Base-by-base conservation (phyloP, 2,113 vertebrate species). In the Rattus norvegicus region DNA sequence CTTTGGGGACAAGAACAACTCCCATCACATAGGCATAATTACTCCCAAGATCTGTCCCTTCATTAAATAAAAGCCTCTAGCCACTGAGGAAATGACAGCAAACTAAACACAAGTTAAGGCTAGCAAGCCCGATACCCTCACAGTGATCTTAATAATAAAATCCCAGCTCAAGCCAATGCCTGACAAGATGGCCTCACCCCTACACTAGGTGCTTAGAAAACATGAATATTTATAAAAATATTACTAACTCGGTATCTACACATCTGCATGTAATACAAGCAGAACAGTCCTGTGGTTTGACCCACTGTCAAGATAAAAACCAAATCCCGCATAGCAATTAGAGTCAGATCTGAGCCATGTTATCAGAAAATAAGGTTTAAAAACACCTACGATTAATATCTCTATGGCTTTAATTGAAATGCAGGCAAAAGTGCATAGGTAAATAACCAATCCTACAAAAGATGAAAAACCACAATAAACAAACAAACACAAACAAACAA, bases 371-470 rank as follows among this genome's bases (percentile, higher is more conserved):
- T 75, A 77, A 90, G 52, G 77, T 72, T 56, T 28, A 26, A 95
- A 94, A 95, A 73, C 70, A 70, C 54, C 47, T 79, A 28, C 72
- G 19, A 63, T 61, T 30, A 85, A 76, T 86, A 47, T 86, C 80
- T 75, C 61, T 6, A 43, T 26, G 9, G 84, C 56, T 52, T 73
- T 65, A n/a, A 16, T 63, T 49, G 16, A 20, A 90, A 70, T 47
- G 30, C 33, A 52, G 54, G 2, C 70, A 49, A 69, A 95, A 85
- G 88, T 63, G 17, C 56, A 88, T 69, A 39, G 73, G 69, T 30
- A 80, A 86, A 88, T 84, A 36, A 36, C 39, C 43, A 77, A 75
- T 77, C 79, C 49, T 83, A 86, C 67, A 72, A 93, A 49, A 95
- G 67, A 92, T 30, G 70, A 16, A 81, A 93, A 90, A 83, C 22